Conservation (phyloP, 2,113 vertebrate genomes). For the Oncorhynchus tshawytscha region DNA sequence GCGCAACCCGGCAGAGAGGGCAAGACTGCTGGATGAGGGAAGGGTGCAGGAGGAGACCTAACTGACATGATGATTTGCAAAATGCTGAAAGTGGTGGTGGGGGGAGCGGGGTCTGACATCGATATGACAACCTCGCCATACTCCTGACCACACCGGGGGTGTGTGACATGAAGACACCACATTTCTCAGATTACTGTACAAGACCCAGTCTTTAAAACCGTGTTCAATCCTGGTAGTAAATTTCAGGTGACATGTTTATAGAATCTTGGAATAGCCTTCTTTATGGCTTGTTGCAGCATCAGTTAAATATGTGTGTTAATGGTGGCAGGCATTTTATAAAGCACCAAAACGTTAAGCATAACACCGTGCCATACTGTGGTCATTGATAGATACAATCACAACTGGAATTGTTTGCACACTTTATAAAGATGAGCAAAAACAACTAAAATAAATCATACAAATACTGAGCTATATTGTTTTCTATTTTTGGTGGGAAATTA, state of each 20-base stretch:
- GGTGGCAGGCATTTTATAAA: background rate
- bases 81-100: background rate
- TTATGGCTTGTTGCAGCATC: background rate
- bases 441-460: too few species aligned
- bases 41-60: constrained; percentile 53
- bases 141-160: background rate
- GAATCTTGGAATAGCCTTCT: background rate
- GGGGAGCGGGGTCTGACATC: background rate
- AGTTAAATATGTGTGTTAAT: background rate
- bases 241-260: background rate
- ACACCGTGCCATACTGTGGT: background rate
- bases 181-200: constrained; percentile 11
- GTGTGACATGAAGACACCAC: constrained; percentile 24
- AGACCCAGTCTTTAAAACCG: background rate
- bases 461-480: too few species aligned
- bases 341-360: background rate
- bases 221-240: background rate
- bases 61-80: constrained; percentile 1
- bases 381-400: background rate
- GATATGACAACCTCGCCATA: too few species aligned
- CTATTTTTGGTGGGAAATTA: too few species aligned
- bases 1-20: constrained; percentile 57
- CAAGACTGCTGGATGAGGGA: constrained; percentile 70
- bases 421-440: too few species aligned
- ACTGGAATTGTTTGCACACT: too few species aligned